A percentile compares a stretch with the other conserved stretches of the same genome.
Conservation (phyloP, 2,888 invertebrate species). For the Morinoia aosen region DNA sequence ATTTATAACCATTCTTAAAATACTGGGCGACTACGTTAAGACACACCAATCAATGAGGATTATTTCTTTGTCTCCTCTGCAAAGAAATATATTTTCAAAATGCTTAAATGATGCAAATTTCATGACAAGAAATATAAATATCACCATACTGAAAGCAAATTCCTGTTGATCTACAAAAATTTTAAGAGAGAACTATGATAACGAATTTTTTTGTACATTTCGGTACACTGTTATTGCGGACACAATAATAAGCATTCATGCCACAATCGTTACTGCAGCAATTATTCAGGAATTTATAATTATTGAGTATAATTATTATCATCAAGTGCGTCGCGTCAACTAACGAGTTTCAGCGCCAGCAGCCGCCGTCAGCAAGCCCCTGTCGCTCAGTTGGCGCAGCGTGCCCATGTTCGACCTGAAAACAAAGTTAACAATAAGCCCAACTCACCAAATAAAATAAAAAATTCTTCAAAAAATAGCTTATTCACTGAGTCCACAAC, state of each 20-base stretch:
- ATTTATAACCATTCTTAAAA: neutral
- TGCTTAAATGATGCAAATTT: no score
- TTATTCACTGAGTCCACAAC: no score
- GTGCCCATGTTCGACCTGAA: conserved; percentile 36
- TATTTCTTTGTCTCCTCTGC: neutral
- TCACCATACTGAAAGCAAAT: no score
- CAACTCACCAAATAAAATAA: neutral
- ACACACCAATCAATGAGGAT: neutral
- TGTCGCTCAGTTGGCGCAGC: conserved; percentile 32
- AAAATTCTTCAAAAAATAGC: no score
- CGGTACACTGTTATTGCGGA: no score
- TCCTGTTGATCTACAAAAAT: no score
- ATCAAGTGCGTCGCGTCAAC: neutral
- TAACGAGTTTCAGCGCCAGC: neutral
- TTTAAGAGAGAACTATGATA: no score
- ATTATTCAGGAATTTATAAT: neutral
- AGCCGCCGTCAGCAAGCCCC: neutral
- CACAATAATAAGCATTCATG: neutral
- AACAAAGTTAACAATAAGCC: neutral
- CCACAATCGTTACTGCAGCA: neutral
- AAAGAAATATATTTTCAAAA: neutral
- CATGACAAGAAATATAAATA: no score
- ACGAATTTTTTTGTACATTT: no score
- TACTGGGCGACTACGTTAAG: neutral
- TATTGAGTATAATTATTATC: neutral